phyloP scores from a whole-genome alignment of 2,888 invertebrate species.

The Diarsia mendica region DNA sequence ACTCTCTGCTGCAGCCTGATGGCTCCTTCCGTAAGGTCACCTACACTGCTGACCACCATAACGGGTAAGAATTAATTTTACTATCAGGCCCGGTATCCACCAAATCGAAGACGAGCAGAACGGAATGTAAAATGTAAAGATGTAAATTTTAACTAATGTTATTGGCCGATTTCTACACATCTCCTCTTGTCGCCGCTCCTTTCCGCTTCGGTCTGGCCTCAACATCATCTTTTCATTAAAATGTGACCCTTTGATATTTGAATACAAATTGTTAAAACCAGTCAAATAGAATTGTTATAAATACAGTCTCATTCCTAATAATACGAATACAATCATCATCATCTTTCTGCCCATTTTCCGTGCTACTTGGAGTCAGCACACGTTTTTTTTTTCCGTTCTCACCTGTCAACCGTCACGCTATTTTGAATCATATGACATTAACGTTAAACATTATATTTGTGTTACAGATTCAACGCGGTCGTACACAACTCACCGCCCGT shows the following conservation, averaged over 20 bases:
- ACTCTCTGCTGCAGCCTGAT: slow-evolving; percentile 90
- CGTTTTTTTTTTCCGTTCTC: neutral
- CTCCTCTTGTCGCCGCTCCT: too few relatives aligned
- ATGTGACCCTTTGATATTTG: neutral
- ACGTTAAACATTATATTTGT: neutral
- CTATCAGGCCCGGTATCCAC: too few relatives aligned
- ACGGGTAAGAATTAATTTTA: slow-evolving; percentile 80
- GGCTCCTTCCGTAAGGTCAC: slow-evolving; percentile 91
- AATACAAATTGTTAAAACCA: neutral
- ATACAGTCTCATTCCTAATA: neutral
- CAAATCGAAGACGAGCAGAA: too few relatives aligned
- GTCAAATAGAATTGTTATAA: neutral
- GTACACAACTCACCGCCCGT: slow-evolving; percentile 88
- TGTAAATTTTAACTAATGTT: too few relatives aligned
- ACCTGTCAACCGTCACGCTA: neutral
- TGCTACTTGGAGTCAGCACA: neutral
- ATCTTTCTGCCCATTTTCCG: neutral
- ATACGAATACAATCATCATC: too few relatives aligned
- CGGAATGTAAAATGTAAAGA: too few relatives aligned
- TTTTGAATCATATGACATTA: neutral
- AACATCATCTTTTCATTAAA: neutral
- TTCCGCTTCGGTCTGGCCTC: too few relatives aligned
- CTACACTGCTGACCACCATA: slow-evolving; percentile 90
- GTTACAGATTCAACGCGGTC: slow-evolving; percentile 88
- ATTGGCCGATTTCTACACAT: too few relatives aligned